Conservation (phyloP, 2,888 invertebrate genomes). For the Oegoconia quadripuncta region DNA sequence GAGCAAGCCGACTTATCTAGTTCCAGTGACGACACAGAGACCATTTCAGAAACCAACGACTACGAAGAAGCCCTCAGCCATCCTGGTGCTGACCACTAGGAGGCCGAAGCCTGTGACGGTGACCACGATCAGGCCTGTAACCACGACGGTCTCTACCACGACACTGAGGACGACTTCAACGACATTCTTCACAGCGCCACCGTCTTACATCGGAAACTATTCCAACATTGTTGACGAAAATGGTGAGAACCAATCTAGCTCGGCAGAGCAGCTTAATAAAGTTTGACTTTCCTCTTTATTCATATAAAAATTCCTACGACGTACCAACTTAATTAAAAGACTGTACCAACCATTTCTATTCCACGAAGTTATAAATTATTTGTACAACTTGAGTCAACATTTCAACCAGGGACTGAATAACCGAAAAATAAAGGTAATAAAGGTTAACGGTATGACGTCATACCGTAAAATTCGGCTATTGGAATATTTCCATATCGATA, state of each 20-base stretch:
- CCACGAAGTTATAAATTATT: too few species aligned
- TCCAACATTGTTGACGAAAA: slow-evolving; percentile 75
- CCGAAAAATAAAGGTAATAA: too few species aligned
- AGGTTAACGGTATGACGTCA: too few species aligned
- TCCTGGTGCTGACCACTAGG: slow-evolving; percentile 24
- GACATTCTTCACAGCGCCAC: slow-evolving; percentile 65
- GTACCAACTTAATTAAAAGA: too few species aligned
- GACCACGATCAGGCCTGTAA: slow-evolving; percentile 37
- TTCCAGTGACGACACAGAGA: slow-evolving; percentile 60
- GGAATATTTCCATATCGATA: too few species aligned
- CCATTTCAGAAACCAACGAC: slow-evolving; percentile 51
- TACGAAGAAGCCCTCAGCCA: slow-evolving; percentile 38
- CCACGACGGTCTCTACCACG: slow-evolving; percentile 45
- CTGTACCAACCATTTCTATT: too few species aligned
- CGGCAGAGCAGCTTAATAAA: neutral
- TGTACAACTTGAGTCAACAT: too few species aligned
- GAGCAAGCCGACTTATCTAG: slow-evolving; percentile 61
- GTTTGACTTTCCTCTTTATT: too few species aligned
- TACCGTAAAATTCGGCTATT: too few species aligned
- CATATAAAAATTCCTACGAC: too few species aligned
- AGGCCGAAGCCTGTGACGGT: slow-evolving; percentile 33
- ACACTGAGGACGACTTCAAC: slow-evolving; percentile 59
- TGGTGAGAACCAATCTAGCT: slow-evolving; percentile 47
- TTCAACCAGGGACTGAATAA: too few species aligned
- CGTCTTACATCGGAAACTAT: slow-evolving; percentile 58